Evolutionary conservation across 2,888 invertebrate genomes (phyloP).

Genomic region (Serrognathus titanus): DNA sequence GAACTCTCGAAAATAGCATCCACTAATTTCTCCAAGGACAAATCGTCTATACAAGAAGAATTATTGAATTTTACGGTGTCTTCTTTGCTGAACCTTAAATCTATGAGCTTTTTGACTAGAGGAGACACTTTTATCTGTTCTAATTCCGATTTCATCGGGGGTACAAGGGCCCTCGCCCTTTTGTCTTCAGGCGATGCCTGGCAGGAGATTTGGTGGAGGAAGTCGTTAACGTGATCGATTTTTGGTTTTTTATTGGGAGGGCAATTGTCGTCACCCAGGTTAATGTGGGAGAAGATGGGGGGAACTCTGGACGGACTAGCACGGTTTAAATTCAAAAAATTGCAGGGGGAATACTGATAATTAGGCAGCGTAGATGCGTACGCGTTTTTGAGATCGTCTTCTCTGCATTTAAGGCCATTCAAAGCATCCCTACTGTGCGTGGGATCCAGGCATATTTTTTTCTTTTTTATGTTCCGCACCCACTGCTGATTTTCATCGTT

Average conservation of each 20-base stretch:
- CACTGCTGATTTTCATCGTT: slow-evolving; percentile 9
- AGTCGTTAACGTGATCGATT: slow-evolving; percentile 42
- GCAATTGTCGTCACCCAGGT: slow-evolving; percentile 39
- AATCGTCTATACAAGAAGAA: slow-evolving; percentile 54
- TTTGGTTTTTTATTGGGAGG: slow-evolving; percentile 44
- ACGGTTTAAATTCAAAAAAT: slow-evolving; percentile 46
- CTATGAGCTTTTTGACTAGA: slow-evolving; percentile 58
- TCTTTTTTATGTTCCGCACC: slow-evolving; percentile 37
- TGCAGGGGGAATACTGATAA: slow-evolving; percentile 54
- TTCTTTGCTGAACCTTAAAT: slow-evolving; percentile 53
- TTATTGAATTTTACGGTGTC: slow-evolving; percentile 42
- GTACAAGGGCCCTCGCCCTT: slow-evolving; percentile 20
- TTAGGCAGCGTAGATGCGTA: slow-evolving; percentile 52
- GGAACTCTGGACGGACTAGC: slow-evolving; percentile 43
- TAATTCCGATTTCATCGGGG: slow-evolving; percentile 11
- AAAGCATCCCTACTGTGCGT: slow-evolving; percentile 29
- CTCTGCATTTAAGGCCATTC: slow-evolving; percentile 12
- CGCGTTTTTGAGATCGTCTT: slow-evolving; percentile 36
- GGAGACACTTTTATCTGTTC: slow-evolving; percentile 53
- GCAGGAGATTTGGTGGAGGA: slow-evolving; percentile 39
- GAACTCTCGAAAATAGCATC: slow-evolving; percentile 61
- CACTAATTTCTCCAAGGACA: slow-evolving; percentile 59
- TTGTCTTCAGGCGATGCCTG: slow-evolving; percentile 37
- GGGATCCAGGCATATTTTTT: slow-evolving; percentile 40
- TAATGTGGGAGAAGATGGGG: slow-evolving; percentile 51